Percentiles rank a stretch among this genome's conserved stretches.
These are phyloP conservation scores for Tetragonula clypearis DNA, from an alignment of 1,140 invertebrate genomes.

Conservation along the genomic window DNA sequence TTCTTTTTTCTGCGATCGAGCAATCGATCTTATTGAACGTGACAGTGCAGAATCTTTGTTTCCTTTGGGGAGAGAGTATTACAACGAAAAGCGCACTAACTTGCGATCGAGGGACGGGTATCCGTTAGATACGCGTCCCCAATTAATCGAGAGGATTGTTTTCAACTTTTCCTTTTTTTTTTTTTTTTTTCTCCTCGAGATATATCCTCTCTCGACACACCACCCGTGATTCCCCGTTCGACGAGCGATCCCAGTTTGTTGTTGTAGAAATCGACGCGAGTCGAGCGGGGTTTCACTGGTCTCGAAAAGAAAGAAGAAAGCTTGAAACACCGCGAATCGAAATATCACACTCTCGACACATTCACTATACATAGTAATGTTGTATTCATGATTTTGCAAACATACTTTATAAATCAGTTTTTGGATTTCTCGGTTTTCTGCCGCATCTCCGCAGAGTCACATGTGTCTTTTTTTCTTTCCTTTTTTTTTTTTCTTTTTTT, in stretches of 20 bases:
- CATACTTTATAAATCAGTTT: conserved; percentile 62
- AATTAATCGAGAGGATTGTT: conserved; percentile 56
- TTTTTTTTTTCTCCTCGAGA: too few species aligned
- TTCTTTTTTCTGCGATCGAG: conserved; percentile 2
- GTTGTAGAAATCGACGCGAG: neutral
- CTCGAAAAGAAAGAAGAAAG: conserved; percentile 4
- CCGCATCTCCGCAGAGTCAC: conserved; percentile 37
- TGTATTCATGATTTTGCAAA: conserved; percentile 64
- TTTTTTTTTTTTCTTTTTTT: too few species aligned
- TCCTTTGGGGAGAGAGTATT: conserved; percentile 48
- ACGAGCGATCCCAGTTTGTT: neutral
- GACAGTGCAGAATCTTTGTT: conserved; percentile 59
- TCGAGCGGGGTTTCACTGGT: neutral
- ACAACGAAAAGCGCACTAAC: conserved; percentile 66
- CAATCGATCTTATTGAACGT: conserved; percentile 22
- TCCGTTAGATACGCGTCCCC: conserved; percentile 27
- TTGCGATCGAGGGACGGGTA: conserved; percentile 34
- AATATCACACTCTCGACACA: conserved; percentile 66
- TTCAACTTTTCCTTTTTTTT: neutral
- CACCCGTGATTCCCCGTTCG: neutral
- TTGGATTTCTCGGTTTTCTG: conserved; percentile 51
- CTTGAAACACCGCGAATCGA: conserved; percentile 27
- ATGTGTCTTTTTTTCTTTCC: neutral
- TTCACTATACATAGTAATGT: conserved; percentile 65
- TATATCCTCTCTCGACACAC: neutral